Base-by-base conservation (phyloP, 2,113 vertebrate species). In the Cacatua alba region DNA sequence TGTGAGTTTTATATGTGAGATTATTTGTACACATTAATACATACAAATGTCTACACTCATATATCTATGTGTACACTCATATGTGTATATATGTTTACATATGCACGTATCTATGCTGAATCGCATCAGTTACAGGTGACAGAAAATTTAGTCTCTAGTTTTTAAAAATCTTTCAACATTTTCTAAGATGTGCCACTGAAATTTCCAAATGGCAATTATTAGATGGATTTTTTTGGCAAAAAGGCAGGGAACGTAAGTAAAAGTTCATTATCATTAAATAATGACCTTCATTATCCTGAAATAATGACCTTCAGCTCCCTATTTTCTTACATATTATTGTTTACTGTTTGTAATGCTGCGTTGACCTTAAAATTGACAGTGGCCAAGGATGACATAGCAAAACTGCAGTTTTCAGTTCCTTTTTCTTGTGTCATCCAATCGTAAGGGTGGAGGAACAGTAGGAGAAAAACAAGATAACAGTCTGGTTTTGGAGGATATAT, bases 241-340 rank as follows among this genome's bases (percentile, higher is more conserved):
- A 76, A 82, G 2, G 3, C 1, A 44, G 0, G 1, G 20, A 71
- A 55, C 25, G 2, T 35, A 52, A 70, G 10, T 37, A 53, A 43
- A 65, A 52, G 2, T 8, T 31, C 4, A 72, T 72, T 76, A 26
- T 2, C 3, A 7, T 72, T 52, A 48, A 33, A 69, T 39, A 39
- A 39, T 39, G 39, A 39, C 35, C 35, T 35, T 35, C 35, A 35
- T 35, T 35, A 35, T 35, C 35, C 35, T 35, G 35, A 35, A 35
- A 35, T 11, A 39, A 39, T 39, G 39, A 25, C 6, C 3, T 70
- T 49, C 19, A 59, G 4, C 10, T 51, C 2, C 29, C 4, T 79
- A 3, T 55, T 70, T 93, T 35, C 17, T 60, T 59, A 37, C 19
- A 17, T 4, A 23, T 31, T 69, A 44, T 52, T 4, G 0, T 70